Percentiles rank a stretch among this genome's conserved stretches.
These are phyloP conservation scores for Trissolcus basalis DNA, from an alignment of 1,140 invertebrate genomes.

Conservation along the genomic window DNA sequence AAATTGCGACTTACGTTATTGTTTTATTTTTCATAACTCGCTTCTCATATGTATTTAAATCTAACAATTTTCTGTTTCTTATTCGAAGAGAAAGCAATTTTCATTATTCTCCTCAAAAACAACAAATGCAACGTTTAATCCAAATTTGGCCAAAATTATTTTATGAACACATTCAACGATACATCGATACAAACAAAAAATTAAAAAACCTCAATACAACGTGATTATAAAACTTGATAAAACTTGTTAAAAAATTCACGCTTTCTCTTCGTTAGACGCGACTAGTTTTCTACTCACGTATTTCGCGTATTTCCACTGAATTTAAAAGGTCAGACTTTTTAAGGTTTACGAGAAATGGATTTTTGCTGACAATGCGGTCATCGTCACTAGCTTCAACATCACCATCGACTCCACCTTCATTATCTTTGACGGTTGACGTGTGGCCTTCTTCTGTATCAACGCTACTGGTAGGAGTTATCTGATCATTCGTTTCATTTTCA, in stretches of 20 bases:
- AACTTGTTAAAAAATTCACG: slow-evolving; percentile 29
- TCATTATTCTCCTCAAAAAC: no score
- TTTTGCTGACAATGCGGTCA: slow-evolving; percentile 65
- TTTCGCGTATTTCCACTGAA: slow-evolving; percentile 36
- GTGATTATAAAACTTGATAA: neutral
- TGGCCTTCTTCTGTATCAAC: slow-evolving; percentile 79
- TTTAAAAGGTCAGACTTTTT: slow-evolving; percentile 49
- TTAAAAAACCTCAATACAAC: no score
- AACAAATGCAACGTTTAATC: no score
- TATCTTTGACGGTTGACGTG: slow-evolving; percentile 74
- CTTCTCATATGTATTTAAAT: no score
- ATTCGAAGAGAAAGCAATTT: no score
- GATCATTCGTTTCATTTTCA: slow-evolving; percentile 71
- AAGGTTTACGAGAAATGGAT: slow-evolving; percentile 48
- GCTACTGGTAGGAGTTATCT: slow-evolving; percentile 79
- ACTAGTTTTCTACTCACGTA: slow-evolving; percentile 34
- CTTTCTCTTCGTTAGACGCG: slow-evolving; percentile 11
- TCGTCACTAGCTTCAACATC: slow-evolving; percentile 80
- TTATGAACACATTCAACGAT: slow-evolving; percentile 38
- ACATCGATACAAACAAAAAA: slow-evolving; percentile 46
- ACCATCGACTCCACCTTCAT: slow-evolving; percentile 78
- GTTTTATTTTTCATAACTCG: no score
- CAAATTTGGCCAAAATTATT: no score
- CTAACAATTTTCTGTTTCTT: slow-evolving; percentile 6
- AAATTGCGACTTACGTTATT: no score